phyloP scores from a whole-genome alignment of 2,888 invertebrate genomes.

The Xestoiulus laeticollis region DNA sequence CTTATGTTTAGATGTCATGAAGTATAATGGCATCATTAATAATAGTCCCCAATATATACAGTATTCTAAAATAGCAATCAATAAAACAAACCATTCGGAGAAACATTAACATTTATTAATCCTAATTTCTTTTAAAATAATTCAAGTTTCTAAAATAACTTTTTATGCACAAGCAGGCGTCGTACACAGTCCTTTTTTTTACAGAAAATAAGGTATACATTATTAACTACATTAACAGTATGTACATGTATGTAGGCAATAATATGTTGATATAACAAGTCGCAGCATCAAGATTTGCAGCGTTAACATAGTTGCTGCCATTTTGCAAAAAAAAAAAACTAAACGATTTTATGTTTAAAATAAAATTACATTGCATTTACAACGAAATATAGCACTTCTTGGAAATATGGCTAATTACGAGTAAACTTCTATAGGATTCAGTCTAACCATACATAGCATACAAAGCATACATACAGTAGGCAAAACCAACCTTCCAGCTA shows the following conservation, averaged over 20 bases:
- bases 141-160: not conserved
- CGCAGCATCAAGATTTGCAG: not conserved
- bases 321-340: not conserved
- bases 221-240: not conserved
- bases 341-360: not conserved
- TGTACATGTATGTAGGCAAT: not conserved
- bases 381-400: not conserved
- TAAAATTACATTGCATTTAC: not conserved
- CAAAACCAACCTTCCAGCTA: not conserved
- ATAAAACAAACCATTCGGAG: not conserved
- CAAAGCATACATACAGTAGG: not conserved
- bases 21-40: too few relatives aligned
- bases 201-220: not conserved
- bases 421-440: not conserved
- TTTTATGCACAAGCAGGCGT: not conserved
- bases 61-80: not conserved
- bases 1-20: too few relatives aligned
- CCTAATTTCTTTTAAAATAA: not conserved
- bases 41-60: too few relatives aligned
- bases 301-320: not conserved
- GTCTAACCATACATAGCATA: not conserved
- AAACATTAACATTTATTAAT: not conserved
- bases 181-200: not conserved
- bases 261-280: not conserved
- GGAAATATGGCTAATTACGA: too few relatives aligned